These are phyloP conservation scores for Hermaeophaga mercurialis DNA, from an alignment of 2,888 invertebrate genomes.

Conservation along the genomic window DNA sequence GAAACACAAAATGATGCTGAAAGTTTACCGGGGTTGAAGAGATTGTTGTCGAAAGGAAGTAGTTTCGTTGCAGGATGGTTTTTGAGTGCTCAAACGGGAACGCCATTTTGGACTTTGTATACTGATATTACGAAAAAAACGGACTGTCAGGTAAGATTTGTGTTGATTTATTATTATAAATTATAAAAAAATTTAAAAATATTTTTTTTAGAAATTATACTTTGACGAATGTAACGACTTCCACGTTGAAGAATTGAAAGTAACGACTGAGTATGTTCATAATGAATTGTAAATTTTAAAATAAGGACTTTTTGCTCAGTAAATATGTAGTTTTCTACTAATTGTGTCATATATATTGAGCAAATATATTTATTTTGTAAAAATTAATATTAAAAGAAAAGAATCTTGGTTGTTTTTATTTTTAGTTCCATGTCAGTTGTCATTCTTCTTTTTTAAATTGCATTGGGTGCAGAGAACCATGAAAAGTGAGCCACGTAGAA, in stretches of 20 bases:
- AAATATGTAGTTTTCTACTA: constrained; percentile 16
- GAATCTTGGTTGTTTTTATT: no score
- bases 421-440: no score
- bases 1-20: constrained; percentile 62
- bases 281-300: constrained; percentile 69
- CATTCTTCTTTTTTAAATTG: no score
- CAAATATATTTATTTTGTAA: not conserved
- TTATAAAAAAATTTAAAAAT: not conserved
- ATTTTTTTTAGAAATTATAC: constrained; percentile 65
- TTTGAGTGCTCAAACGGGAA: constrained; percentile 73
- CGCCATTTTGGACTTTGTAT: constrained; percentile 80
- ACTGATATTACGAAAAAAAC: constrained; percentile 73
- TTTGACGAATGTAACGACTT: constrained; percentile 77
- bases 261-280: constrained; percentile 82
- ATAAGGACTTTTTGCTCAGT: constrained; percentile 25
- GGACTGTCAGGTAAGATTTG: constrained; percentile 68
- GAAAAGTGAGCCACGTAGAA: no score
- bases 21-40: constrained; percentile 71
- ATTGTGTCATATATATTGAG: constrained; percentile 13
- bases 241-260: constrained; percentile 81
- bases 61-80: constrained; percentile 80
- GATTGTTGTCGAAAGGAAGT: constrained; percentile 72
- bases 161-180: not conserved
- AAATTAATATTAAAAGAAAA: no score
- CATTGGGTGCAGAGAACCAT: no score